Percentiles rank a stretch among this genome's conserved stretches.
phyloP scores from a whole-genome alignment of 1,140 invertebrate species.

The Drosophila sturtevanti region DNA sequence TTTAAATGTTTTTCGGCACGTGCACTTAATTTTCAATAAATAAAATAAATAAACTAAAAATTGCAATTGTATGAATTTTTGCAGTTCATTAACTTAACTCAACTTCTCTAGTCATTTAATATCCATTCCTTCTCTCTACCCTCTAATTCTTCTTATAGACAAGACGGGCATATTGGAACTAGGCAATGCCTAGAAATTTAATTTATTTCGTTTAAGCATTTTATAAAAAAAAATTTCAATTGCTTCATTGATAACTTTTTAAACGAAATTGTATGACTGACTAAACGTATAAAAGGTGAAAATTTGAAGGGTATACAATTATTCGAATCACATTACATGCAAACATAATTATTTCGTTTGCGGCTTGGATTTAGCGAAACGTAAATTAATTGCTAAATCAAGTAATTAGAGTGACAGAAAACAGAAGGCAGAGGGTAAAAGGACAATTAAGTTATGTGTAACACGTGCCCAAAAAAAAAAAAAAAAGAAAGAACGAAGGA shows the following conservation, averaged over 20 bases:
- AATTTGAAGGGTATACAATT: background rate
- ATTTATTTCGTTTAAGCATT: no score
- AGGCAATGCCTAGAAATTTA: no score
- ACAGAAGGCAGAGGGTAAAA: conserved; percentile 2
- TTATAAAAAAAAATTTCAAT: no score
- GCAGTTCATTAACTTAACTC: conserved; percentile 35
- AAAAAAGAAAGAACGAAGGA: background rate
- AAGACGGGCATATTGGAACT: no score
- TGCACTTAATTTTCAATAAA: conserved; percentile 27
- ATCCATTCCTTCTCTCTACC: background rate
- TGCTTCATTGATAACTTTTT: no score
- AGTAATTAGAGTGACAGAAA: conserved; percentile 45
- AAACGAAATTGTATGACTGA: no score
- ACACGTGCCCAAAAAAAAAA: conserved; percentile 34
- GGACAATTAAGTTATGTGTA: conserved; percentile 68
- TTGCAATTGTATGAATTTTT: conserved; percentile 53
- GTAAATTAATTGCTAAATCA: conserved; percentile 68
- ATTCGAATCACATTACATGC: background rate
- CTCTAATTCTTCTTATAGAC: no score
- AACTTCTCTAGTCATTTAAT: no score
- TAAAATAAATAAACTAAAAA: conserved; percentile 31
- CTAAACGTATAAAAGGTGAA: no score
- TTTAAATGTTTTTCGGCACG: conserved; percentile 56
- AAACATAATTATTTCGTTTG: background rate
- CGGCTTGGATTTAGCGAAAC: conserved; percentile 24